Conservation (phyloP, 2,113 vertebrate species). For the Sporophila hypoxantha region DNA sequence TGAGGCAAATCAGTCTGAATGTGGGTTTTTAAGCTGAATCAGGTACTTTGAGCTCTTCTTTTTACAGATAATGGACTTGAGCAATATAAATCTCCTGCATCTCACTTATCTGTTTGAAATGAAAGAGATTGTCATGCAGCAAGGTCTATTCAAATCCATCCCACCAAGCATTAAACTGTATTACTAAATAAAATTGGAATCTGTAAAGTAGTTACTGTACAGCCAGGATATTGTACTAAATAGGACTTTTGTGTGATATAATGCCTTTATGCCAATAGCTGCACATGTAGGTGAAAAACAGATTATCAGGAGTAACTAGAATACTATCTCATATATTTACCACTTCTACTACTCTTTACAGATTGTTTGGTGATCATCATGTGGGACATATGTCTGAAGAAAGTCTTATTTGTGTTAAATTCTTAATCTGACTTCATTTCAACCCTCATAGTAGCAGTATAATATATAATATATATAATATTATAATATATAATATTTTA, state of each 20-base stretch:
- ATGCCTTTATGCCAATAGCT: not conserved
- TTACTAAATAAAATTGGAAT: not conserved
- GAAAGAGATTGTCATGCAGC: not conserved
- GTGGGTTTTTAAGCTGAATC: not conserved
- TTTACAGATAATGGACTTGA: not conserved
- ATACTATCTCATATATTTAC: not conserved
- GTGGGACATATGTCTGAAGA: not conserved
- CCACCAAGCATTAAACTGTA: not conserved
- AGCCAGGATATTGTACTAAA: not conserved
- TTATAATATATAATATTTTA: too few species aligned
- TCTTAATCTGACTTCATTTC: not conserved
- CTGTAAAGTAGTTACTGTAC: not conserved
- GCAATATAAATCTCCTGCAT: not conserved
- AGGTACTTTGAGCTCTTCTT: not conserved
- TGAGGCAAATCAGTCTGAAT: not conserved
- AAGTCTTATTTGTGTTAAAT: not conserved
- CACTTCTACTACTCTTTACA: not conserved
- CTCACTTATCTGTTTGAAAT: not conserved
- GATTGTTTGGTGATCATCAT: not conserved
- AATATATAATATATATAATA: too few species aligned
- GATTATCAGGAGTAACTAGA: not conserved
- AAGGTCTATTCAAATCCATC: not conserved
- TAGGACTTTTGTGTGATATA: not conserved
- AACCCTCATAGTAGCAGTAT: rapidly evolving
- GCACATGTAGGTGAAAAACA: not conserved